These are phyloP conservation scores for Carassius auratus DNA, from an alignment of 2,113 vertebrate genomes.

Conservation along the genomic window DNA sequence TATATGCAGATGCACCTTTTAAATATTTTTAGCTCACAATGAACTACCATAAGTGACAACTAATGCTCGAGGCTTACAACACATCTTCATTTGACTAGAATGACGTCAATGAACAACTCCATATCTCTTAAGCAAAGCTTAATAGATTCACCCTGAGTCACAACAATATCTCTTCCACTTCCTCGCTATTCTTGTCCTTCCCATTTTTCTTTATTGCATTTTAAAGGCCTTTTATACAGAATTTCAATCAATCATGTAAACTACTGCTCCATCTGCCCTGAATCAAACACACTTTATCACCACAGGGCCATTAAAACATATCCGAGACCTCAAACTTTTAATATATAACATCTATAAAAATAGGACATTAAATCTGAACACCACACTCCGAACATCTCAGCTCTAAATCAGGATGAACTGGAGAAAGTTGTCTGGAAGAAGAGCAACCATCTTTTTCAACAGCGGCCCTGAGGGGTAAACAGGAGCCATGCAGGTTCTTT, in stretches of 20 bases:
- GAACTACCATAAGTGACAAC: slow-evolving; percentile 30
- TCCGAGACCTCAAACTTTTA: slow-evolving; percentile 2
- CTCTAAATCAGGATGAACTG: slow-evolving; percentile 24
- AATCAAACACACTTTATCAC: slow-evolving; percentile 21
- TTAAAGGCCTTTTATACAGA: slow-evolving; percentile 14
- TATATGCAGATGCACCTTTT: background rate
- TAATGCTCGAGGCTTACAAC: slow-evolving; percentile 32
- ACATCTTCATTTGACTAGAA: slow-evolving; percentile 47
- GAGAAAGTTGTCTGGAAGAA: background rate
- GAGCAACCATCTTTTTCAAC: background rate
- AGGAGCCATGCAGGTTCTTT: background rate
- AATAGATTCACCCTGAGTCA: slow-evolving; percentile 26
- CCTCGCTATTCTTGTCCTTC: background rate
- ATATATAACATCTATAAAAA: slow-evolving; percentile 23
- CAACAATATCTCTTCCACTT: slow-evolving; percentile 13
- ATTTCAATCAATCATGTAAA: slow-evolving; percentile 13
- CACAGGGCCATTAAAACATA: slow-evolving; percentile 14
- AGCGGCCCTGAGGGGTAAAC: slow-evolving; percentile 17
- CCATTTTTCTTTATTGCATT: background rate
- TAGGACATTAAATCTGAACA: background rate
- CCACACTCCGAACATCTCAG: background rate
- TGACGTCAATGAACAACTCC: slow-evolving; percentile 28
- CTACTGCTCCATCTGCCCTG: background rate
- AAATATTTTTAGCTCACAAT: slow-evolving; percentile 29
- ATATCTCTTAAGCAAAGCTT: slow-evolving; percentile 10